Conservation (phyloP, 2,888 invertebrate genomes). For the Lasioglossum vierecki region DNA sequence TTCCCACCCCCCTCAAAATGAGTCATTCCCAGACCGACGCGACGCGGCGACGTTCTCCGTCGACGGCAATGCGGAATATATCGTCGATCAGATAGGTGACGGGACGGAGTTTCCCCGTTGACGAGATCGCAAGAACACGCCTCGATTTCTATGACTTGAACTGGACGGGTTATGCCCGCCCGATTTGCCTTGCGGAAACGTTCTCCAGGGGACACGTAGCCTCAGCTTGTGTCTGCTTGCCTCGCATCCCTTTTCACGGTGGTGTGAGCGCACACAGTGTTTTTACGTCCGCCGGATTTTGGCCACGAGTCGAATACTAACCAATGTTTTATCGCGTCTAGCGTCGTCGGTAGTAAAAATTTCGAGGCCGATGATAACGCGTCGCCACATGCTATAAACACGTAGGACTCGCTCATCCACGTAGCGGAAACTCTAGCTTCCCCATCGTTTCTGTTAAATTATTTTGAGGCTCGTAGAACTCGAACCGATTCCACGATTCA, state of each 20-base stretch:
- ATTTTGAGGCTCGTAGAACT: neutral
- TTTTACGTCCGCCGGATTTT: neutral
- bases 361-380: neutral
- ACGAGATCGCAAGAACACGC: slow-evolving; percentile 39
- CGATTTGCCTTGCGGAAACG: slow-evolving; percentile 32
- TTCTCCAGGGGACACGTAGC: neutral
- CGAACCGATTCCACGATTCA: neutral
- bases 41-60: slow-evolving; percentile 41
- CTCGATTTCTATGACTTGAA: slow-evolving; percentile 39
- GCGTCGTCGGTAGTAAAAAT: neutral
- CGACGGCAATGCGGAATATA: slow-evolving; percentile 54
- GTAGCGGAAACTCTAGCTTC: neutral
- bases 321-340: slow-evolving; percentile 9
- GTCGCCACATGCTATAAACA: neutral
- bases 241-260: neutral
- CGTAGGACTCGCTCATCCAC: neutral
- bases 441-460: neutral
- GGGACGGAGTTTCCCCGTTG: slow-evolving; percentile 61
- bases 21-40: slow-evolving; percentile 51
- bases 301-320: slow-evolving; percentile 8
- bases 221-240: neutral
- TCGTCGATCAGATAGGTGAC: slow-evolving; percentile 56
- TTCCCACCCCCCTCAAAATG: slow-evolving; percentile 40
- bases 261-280: neutral
- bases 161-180: neutral